phyloP scores from a whole-genome alignment of 2,888 invertebrate genomes.

The Caenorhabditis sp. region DNA sequence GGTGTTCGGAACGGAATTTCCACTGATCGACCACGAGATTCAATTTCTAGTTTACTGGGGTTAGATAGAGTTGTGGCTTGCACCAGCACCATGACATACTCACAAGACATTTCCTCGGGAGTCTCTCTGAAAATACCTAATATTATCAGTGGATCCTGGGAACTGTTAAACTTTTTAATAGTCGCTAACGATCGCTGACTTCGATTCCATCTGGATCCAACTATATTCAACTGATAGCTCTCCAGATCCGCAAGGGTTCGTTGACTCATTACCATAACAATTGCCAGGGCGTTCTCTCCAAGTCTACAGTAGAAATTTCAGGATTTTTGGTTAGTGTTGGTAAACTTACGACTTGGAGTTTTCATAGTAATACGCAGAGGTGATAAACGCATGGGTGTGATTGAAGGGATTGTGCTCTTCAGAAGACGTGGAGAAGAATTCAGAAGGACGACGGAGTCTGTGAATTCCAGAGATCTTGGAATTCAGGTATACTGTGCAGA shows the following conservation, averaged over 20 bases:
- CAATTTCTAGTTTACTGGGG: slow-evolving; percentile 43
- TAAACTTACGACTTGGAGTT: slow-evolving; percentile 48
- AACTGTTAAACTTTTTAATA: slow-evolving; percentile 28
- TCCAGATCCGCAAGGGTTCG: slow-evolving; percentile 26
- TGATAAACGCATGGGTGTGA: slow-evolving; percentile 39
- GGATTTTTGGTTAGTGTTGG: not conserved
- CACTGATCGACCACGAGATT: slow-evolving; percentile 31
- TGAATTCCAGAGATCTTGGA: not conserved
- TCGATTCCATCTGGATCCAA: slow-evolving; percentile 15
- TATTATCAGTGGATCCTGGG: not conserved
- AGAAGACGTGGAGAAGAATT: not conserved
- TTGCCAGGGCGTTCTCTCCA: slow-evolving; percentile 47
- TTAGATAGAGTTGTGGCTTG: slow-evolving; percentile 34
- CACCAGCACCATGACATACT: slow-evolving; percentile 49
- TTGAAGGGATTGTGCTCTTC: slow-evolving; percentile 12
- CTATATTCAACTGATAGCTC: slow-evolving; percentile 38
- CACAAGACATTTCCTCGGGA: slow-evolving; percentile 36
- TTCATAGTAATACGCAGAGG: slow-evolving; percentile 49
- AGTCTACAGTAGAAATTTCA: slow-evolving; percentile 31
- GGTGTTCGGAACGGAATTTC: slow-evolving; percentile 60
- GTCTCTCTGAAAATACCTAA: slow-evolving; percentile 35
- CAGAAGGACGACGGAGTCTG: not conserved
- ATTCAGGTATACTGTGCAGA: slow-evolving; percentile 18
- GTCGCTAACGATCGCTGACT: slow-evolving; percentile 24
- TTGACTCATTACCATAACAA: slow-evolving; percentile 52